Evolutionary conservation across 2,888 invertebrate genomes (phyloP).

Genomic region (Volucella inanis): DNA sequence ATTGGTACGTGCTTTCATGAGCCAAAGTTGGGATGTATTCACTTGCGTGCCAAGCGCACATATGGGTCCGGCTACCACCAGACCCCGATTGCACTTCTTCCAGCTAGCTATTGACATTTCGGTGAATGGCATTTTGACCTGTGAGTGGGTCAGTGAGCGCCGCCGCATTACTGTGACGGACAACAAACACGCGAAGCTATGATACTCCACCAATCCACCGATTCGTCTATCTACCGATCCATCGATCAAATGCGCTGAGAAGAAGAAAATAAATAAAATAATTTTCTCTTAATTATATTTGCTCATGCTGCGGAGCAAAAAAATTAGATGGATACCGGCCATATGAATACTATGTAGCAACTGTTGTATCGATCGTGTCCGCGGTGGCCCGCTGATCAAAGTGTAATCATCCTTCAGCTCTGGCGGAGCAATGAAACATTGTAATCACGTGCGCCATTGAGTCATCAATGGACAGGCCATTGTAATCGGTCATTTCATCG

Average conservation of each 20-base stretch:
- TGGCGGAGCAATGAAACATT: conserved; percentile 31
- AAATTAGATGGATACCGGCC: conserved; percentile 7
- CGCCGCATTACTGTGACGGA: conserved; percentile 50
- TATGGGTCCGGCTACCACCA: conserved; percentile 26
- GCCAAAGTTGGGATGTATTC: conserved; percentile 42
- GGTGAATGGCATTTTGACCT: conserved; percentile 60
- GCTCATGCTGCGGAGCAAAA: conserved; percentile 12
- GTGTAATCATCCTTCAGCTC: conserved; percentile 49
- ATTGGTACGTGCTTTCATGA: conserved; percentile 58
- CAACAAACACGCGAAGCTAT: conserved; percentile 54
- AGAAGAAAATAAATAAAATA: conserved; percentile 62
- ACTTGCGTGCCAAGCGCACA: conserved; percentile 34
- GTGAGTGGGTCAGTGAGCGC: conserved; percentile 62
- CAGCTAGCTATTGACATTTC: conserved; percentile 66
- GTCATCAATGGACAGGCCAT: conserved; percentile 21
- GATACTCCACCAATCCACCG: conserved; percentile 9
- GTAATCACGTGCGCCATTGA: conserved; percentile 64
- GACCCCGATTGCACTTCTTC: conserved; percentile 15
- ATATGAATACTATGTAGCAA: conserved; percentile 3
- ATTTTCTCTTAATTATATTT: conserved; percentile 64
- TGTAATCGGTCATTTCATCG: conserved; percentile 64
- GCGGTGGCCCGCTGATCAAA: conserved; percentile 41
- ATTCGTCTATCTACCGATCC: conserved; percentile 2
- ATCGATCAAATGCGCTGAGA: conserved; percentile 29
- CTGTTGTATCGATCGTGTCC: conserved; percentile 28